Base-by-base conservation (phyloP, 2,888 invertebrate genomes). In the Sturmia bella region DNA sequence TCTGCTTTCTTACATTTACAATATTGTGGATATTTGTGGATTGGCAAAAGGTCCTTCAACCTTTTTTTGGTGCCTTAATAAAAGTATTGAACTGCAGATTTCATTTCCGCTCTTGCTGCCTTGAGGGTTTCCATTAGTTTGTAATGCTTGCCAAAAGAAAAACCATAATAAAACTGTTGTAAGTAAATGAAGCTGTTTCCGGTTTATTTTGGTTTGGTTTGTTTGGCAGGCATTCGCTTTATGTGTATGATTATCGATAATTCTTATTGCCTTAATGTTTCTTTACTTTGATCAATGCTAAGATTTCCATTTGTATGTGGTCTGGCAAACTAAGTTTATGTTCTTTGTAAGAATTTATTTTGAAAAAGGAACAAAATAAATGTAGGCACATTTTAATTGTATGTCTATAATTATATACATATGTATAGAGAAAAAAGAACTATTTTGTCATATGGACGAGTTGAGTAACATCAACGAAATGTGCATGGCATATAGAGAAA, bases 171-270 rank as follows among this genome's bases (percentile, higher is more conserved):
- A 68, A 61, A 50, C 59, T 80, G 43, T 64, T 68, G n/a, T 50
- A 59, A 74, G 54, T 64, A 66, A 78, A 82, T 82, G 74, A 82
- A 79, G 64, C 64, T 79, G 78, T 79, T 82, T 82, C 82, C 74
- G 82, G 64, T 81, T 77, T 61, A 48, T 52, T 79, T 68, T 68
- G 54, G 24, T 15, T 43, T 52, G 37, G 17, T 13, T n/a, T 32
- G 37, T 12, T 37, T 64, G 12, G 12, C 24, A 12, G 50, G 15
- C 39, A 63, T 59, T 7, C 12, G 37, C 13, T 37, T 32, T 37
- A 39, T 72, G 50, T 52, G 45, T 41, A 54, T 61, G 68, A 73
- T 77, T 81, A 77, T 77, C 50, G 54, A 63, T 77, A 77, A 68
- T 56, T 13, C 15, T 17, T 57, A 72, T 72, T 72, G 63, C 52